Evolutionary conservation across 2,888 invertebrate genomes (phyloP).

Genomic region (Oscheius myriophilus): DNA sequence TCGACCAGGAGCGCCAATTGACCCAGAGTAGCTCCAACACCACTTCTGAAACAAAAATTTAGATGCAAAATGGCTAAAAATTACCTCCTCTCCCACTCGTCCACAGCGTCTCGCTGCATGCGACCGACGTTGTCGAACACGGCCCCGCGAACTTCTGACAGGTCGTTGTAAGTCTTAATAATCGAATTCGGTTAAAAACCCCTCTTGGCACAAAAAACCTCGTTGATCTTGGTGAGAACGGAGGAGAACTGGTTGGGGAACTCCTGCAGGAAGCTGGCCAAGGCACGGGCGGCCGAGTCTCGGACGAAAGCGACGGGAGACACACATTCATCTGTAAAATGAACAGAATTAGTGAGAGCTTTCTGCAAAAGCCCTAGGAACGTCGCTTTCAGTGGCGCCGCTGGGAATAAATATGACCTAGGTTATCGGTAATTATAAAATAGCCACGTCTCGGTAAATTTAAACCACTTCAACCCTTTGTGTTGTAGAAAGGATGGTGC

Average conservation of each 20-base stretch:
- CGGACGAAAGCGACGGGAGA: slow-evolving; percentile 76
- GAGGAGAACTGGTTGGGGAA: slow-evolving; percentile 42
- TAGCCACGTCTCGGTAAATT: no score
- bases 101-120: slow-evolving; percentile 81
- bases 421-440: no score
- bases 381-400: no score
- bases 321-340: slow-evolving; percentile 54
- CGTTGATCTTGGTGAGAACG: slow-evolving; percentile 42
- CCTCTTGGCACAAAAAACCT: slow-evolving; percentile 17
- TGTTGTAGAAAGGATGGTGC: no score
- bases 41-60: slow-evolving; percentile 6
- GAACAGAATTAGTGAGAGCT: neutral
- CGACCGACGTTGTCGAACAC: slow-evolving; percentile 89
- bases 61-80: neutral
- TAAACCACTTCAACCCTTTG: no score
- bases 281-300: slow-evolving; percentile 83
- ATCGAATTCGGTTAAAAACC: neutral
- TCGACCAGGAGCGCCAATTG: slow-evolving; percentile 31
- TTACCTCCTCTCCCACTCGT: slow-evolving; percentile 86
- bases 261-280: slow-evolving; percentile 75
- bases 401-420: no score
- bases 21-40: slow-evolving; percentile 30
- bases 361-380: no score
- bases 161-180: slow-evolving; percentile 40
- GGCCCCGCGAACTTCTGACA: slow-evolving; percentile 70